Percentiles rank a stretch among this genome's conserved stretches.
These are phyloP conservation scores for Globodera ellingtonae DNA, from an alignment of 1,140 invertebrate species.

Conservation along the genomic window DNA sequence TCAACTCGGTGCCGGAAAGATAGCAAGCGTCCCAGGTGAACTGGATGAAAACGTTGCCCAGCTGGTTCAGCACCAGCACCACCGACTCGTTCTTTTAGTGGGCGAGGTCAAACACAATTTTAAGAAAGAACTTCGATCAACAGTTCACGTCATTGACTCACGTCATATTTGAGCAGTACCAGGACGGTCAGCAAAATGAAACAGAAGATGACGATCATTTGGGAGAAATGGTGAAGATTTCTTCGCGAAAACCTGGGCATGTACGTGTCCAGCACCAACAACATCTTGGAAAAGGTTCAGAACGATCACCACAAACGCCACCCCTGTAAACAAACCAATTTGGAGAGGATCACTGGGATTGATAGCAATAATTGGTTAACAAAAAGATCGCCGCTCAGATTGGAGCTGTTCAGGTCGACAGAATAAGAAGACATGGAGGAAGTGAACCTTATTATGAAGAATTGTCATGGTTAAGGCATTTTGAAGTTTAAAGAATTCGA, in stretches of 20 bases:
- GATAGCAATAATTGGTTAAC: slow-evolving; percentile 61
- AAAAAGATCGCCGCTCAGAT: slow-evolving; percentile 60
- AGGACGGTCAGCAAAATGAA: slow-evolving; percentile 58
- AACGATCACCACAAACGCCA: no score
- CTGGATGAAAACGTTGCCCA: slow-evolving; percentile 32
- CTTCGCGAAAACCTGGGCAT: slow-evolving; percentile 50
- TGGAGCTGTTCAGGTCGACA: slow-evolving; percentile 62
- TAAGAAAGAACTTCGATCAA: not conserved
- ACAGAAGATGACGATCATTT: slow-evolving; percentile 57
- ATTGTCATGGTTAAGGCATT: not conserved
- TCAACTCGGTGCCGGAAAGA: slow-evolving; percentile 87
- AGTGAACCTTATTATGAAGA: slow-evolving; percentile 32
- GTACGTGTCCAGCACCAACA: slow-evolving; percentile 48
- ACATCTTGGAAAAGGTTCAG: slow-evolving; percentile 12
- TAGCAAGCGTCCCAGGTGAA: slow-evolving; percentile 68
- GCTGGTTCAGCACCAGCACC: slow-evolving; percentile 24
- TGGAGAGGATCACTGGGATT: slow-evolving; percentile 59
- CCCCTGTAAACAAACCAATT: slow-evolving; percentile 41
- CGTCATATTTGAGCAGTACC: slow-evolving; percentile 41
- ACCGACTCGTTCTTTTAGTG: not conserved
- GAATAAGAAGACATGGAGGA: slow-evolving; percentile 61
- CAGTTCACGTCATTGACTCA: not conserved
- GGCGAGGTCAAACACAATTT: not conserved
- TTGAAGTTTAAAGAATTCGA: not conserved
- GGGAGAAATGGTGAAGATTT: slow-evolving; percentile 57